phyloP scores from a whole-genome alignment of 1,140 invertebrate species.

The Cecropterus lyciades region DNA sequence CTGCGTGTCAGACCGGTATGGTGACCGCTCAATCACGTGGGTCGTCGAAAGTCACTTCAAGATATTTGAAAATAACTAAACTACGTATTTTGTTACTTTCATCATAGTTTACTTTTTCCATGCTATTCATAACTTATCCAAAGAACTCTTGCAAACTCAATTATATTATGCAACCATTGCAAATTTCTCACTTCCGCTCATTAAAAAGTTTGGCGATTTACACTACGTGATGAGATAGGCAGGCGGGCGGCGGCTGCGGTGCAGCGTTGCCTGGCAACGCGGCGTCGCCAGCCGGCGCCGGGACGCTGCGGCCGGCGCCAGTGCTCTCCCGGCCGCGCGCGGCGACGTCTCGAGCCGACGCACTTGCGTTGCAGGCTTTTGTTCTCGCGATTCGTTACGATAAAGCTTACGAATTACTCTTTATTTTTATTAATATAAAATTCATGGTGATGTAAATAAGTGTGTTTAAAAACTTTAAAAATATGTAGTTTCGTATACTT shows the following conservation, averaged over 20 bases:
- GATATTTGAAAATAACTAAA: too few species aligned
- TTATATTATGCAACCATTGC: not conserved
- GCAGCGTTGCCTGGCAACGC: slow-evolving; percentile 59
- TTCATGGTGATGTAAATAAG: not conserved
- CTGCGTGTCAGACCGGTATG: too few species aligned
- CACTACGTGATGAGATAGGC: not conserved
- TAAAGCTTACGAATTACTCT: not conserved
- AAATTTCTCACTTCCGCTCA: not conserved
- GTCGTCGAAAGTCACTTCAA: too few species aligned
- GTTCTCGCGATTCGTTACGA: slow-evolving; percentile 3
- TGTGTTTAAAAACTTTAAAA: not conserved
- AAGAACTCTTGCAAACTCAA: too few species aligned
- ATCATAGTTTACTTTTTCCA: too few species aligned
- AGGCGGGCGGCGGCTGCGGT: slow-evolving; percentile 19
- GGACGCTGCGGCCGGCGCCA: slow-evolving; percentile 24
- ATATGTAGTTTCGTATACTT: too few species aligned
- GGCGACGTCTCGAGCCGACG: slow-evolving; percentile 31
- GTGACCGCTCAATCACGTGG: too few species aligned
- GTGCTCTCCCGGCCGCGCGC: slow-evolving; percentile 33
- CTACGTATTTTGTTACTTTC: too few species aligned
- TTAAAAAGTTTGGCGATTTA: slow-evolving; percentile 13
- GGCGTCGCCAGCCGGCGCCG: slow-evolving; percentile 44
- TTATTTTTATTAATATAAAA: not conserved
- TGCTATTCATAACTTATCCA: too few species aligned
- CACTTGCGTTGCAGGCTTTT: not conserved